These are phyloP conservation scores for Drosophila colorata DNA, from an alignment of 2,888 invertebrate species.

Conservation along the genomic window DNA sequence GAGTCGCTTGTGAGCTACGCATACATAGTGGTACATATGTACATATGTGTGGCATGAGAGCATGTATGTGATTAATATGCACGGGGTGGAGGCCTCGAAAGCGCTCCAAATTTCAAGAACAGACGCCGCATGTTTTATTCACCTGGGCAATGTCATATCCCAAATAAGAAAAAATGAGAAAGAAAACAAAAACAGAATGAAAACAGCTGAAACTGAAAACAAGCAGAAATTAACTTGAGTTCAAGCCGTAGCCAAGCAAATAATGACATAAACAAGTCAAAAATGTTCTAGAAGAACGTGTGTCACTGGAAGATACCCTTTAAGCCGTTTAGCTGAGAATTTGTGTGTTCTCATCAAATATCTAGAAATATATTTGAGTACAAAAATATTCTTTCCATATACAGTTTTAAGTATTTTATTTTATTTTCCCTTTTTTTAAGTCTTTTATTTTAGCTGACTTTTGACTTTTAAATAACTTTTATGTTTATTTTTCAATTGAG, in stretches of 20 bases:
- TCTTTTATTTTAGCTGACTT: too few relatives aligned
- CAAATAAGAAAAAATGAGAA: constrained; percentile 23
- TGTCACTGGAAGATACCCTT: constrained; percentile 1
- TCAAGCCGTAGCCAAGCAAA: constrained; percentile 3
- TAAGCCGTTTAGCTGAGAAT: too few relatives aligned
- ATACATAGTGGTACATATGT: constrained; percentile 6
- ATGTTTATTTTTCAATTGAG: too few relatives aligned
- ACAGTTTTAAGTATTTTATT: too few relatives aligned
- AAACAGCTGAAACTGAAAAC: constrained; percentile 48
- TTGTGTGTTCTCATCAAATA: too few relatives aligned
- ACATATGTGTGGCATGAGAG: not conserved
- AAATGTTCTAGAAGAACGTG: not conserved
- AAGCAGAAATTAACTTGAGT: constrained; percentile 34
- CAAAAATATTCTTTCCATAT: too few relatives aligned
- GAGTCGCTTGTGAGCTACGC: not conserved
- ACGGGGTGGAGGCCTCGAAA: constrained; percentile 56
- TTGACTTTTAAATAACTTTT: too few relatives aligned
- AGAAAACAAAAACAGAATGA: not conserved
- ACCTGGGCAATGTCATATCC: constrained; percentile 68
- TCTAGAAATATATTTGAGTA: too few relatives aligned
- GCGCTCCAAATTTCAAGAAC: constrained; percentile 67
- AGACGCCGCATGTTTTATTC: constrained; percentile 68
- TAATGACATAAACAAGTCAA: constrained; percentile 4
- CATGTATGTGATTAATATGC: constrained; percentile 59
- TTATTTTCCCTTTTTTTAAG: too few relatives aligned